These are phyloP conservation scores for Amblyteles armatorius DNA, from an alignment of 2,888 invertebrate species.

Conservation along the genomic window DNA sequence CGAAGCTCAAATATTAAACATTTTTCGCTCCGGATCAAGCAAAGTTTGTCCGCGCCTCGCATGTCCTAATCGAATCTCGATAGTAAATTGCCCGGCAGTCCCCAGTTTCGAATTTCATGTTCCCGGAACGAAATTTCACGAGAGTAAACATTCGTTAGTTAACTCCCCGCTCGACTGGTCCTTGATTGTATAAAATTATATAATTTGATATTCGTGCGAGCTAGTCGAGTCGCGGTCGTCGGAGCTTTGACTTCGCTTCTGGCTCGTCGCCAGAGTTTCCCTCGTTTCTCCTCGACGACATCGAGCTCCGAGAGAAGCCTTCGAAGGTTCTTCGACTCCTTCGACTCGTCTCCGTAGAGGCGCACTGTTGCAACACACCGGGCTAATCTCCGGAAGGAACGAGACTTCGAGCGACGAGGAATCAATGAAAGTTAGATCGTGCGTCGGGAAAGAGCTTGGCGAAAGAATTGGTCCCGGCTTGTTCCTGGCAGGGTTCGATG, in stretches of 20 bases:
- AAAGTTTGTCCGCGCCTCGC: background rate
- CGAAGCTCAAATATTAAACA: background rate
- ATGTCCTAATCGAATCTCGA: constrained; percentile 40
- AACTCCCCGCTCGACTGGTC: constrained; percentile 21
- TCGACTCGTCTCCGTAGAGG: constrained; percentile 9
- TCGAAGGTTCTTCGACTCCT: constrained; percentile 6
- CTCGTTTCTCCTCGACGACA: constrained; percentile 23
- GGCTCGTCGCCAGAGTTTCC: constrained; percentile 37
- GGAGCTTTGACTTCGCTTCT: constrained; percentile 12
- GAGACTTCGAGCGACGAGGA: background rate
- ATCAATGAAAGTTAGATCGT: constrained; percentile 47
- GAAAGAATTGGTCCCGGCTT: constrained; percentile 34
- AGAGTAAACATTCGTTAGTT: constrained; percentile 50
- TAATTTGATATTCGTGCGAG: constrained; percentile 54
- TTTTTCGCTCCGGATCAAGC: background rate
- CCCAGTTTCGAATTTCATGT: constrained; percentile 9
- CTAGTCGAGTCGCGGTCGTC: background rate
- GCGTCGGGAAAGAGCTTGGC: constrained; percentile 37
- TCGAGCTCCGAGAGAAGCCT: background rate
- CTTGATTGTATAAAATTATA: constrained; percentile 46
- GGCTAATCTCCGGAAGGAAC: background rate
- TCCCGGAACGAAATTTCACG: background rate
- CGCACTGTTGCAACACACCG: constrained; percentile 7
- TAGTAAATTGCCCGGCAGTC: background rate
- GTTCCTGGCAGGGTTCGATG: constrained; percentile 11